These are phyloP conservation scores for Typhlichthys subterraneus DNA, from an alignment of 2,797 vertebrate genomes.

Conservation along the genomic window DNA sequence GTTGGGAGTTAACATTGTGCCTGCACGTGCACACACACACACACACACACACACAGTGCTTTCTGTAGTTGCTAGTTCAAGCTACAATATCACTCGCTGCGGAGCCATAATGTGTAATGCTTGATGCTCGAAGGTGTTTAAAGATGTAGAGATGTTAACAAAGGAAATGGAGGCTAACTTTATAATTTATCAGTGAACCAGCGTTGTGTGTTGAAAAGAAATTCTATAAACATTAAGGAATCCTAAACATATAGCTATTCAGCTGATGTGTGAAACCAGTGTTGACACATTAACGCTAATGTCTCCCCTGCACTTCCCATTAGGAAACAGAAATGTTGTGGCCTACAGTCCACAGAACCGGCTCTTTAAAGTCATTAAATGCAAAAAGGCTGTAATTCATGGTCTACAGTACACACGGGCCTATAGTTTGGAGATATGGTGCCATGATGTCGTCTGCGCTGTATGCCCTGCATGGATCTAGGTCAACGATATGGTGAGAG, in stretches of 20 bases:
- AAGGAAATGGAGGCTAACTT: too few relatives aligned
- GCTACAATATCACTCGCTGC: too few relatives aligned
- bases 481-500: conserved; percentile 54
- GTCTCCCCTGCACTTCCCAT: conserved; percentile 42
- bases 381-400: conserved; percentile 63
- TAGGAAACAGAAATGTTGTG: conserved; percentile 36
- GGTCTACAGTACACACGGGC: conserved; percentile 33
- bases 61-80: too few relatives aligned
- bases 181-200: too few relatives aligned
- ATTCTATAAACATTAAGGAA: neutral
- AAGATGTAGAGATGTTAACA: too few relatives aligned
- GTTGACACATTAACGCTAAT: conserved; percentile 47
- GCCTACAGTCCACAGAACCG: conserved; percentile 54
- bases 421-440: conserved; percentile 18
- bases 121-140: too few relatives aligned
- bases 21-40: too few relatives aligned
- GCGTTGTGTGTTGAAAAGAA: neutral
- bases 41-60: too few relatives aligned
- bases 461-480: conserved; percentile 57
- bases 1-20: too few relatives aligned
- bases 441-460: conserved; percentile 49
- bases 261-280: neutral
- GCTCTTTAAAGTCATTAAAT: conserved; percentile 8
- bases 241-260: too few relatives aligned
- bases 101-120: too few relatives aligned